phyloP scores from a whole-genome alignment of 2,888 invertebrate genomes.

The Himalopsyche kuldschensis region DNA sequence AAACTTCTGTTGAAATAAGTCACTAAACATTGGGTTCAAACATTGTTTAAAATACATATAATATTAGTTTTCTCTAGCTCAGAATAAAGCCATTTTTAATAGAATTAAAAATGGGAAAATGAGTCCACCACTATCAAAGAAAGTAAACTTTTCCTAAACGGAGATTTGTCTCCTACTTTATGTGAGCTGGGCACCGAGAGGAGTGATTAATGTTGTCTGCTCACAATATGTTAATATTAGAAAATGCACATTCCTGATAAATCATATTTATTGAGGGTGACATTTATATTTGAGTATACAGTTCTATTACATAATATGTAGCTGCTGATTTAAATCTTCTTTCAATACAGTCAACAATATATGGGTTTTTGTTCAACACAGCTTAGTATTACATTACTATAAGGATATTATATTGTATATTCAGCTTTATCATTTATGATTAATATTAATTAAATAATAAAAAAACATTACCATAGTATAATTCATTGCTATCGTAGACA shows the following conservation, averaged over 20 bases:
- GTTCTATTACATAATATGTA: not conserved
- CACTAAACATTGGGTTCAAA: too few relatives aligned
- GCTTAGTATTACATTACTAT: not conserved
- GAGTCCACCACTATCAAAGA: too few relatives aligned
- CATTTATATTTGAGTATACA: not conserved
- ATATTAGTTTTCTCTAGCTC: too few relatives aligned
- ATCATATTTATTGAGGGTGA: not conserved
- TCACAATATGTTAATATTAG: too few relatives aligned
- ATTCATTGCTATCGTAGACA: not conserved
- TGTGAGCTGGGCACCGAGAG: too few relatives aligned
- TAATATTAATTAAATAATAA: not conserved
- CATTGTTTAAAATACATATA: too few relatives aligned
- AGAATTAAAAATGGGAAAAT: too few relatives aligned
- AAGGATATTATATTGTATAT: not conserved
- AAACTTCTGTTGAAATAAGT: not conserved
- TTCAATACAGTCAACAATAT: not conserved
- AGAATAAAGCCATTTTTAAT: too few relatives aligned
- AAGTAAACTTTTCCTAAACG: too few relatives aligned
- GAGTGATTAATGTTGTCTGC: too few relatives aligned
- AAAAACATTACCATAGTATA: not conserved
- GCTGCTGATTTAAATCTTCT: not conserved
- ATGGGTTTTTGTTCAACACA: not conserved
- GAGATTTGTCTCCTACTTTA: too few relatives aligned
- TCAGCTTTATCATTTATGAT: not conserved
- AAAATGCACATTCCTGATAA: not conserved